Evolutionary conservation across 2,888 invertebrate genomes (phyloP), one percentile per base, ranked within the genome.

Genomic region (Mimachlamys varia): DNA sequence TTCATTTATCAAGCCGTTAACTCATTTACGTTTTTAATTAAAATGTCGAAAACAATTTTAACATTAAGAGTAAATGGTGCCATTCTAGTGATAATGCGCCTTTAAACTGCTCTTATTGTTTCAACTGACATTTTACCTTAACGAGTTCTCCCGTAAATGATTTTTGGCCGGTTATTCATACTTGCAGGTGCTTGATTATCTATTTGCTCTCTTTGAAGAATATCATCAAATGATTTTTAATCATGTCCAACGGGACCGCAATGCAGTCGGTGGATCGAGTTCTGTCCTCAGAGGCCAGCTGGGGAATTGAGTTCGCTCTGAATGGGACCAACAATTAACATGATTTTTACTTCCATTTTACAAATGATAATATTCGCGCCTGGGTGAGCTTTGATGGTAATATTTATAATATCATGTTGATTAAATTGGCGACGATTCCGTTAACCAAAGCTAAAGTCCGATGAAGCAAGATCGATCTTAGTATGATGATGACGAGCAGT

Each of bases 351-450:
- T 76, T 76, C 76, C 76, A 76, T 76, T 76, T 76, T 76, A 76
- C 76, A 76, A 27, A 76, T 76, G 76, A 76, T 76, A 76, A 76
- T 76, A 76, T 76, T 76, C 76, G 1, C 76, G 76, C 33, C 76
- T 76, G 76, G 76, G 76, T 76, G 76, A 76, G 76, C 76, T 76
- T 76, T 76, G 76, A 76, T 76, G 76, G 76, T 76, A 76, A 76
- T 76, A 76, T 27, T 76, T 76, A 76, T 76, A 76, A 76, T 76
- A 76, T 76, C 76, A 76, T 76, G 76, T 76, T 76, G 76, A 76
- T 76, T 76, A 76, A 76, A 76, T 76, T 76, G 76, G 76, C 76
- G 76, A 33, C 76, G 27, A 76, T 76, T 76, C 76, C 76, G 27
- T 76, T 33, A 76, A 76, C 76, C 76, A 76, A 27, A 27, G 27